Evolutionary conservation across 2,888 invertebrate species (phyloP).

Genomic region (Drosophila basisetae): DNA sequence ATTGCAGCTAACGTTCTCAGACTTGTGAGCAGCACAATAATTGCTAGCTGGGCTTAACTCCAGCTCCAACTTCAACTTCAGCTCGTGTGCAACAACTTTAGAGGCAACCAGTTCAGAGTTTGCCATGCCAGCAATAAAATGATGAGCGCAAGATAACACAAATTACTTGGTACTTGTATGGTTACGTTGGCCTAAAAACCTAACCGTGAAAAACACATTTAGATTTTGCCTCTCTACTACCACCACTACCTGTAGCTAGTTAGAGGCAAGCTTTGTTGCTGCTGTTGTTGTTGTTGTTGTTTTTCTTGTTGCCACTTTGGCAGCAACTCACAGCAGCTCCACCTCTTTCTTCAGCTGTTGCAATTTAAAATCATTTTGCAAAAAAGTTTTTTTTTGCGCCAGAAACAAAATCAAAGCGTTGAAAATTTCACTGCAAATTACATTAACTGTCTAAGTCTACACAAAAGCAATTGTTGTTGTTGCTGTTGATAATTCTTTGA

Average conservation of each 20-base stretch:
- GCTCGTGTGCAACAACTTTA: slow-evolving; percentile 17
- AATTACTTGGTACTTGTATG: slow-evolving; percentile 69
- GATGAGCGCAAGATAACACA: slow-evolving; percentile 76
- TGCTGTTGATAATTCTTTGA: slow-evolving; percentile 33
- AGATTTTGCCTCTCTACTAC: slow-evolving; percentile 57
- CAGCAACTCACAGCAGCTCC: slow-evolving; percentile 48
- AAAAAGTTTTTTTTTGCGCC: slow-evolving; percentile 37
- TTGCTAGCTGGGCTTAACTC: slow-evolving; percentile 25
- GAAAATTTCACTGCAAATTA: slow-evolving; percentile 73
- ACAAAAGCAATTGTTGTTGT: slow-evolving; percentile 26
- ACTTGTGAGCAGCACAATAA: slow-evolving; percentile 30
- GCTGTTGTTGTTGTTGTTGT: slow-evolving; percentile 16
- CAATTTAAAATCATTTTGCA: slow-evolving; percentile 75
- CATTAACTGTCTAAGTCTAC: slow-evolving; percentile 55
- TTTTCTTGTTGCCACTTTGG: slow-evolving; percentile 32
- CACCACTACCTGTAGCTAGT: slow-evolving; percentile 53
- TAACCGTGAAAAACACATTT: slow-evolving; percentile 75
- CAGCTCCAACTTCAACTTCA: background rate
- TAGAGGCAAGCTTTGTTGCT: slow-evolving; percentile 30
- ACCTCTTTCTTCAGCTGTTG: slow-evolving; percentile 61
- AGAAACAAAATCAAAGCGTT: slow-evolving; percentile 67
- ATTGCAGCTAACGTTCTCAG: slow-evolving; percentile 37
- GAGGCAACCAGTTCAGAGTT: slow-evolving; percentile 61
- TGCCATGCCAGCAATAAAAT: slow-evolving; percentile 71
- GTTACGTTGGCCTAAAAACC: slow-evolving; percentile 71